Base-by-base conservation (phyloP, 2,113 vertebrate genomes). In the Neogobius melanostomus region DNA sequence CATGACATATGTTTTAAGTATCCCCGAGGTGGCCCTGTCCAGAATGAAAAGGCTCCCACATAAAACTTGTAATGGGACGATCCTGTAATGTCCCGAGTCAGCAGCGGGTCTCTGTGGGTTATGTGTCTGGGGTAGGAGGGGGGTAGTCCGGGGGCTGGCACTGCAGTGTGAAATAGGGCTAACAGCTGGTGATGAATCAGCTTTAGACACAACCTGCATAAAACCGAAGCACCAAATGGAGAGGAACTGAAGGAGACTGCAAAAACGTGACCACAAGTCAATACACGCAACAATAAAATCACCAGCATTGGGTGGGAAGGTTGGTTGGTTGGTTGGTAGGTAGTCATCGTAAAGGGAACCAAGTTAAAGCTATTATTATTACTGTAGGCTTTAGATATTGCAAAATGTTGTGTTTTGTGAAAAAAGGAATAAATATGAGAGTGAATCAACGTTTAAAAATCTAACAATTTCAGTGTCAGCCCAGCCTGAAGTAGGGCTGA, bases 181-280 rank as follows among this genome's bases (percentile, higher is more conserved):
- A 74, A 87, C 84, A 89, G 83, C 85, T 89, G 88, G 52, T 80
- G 87, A 90, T 87, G 80, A 87, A 87, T 80, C 86, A 84, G 82
- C 63, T 73, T 76, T 77, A 84, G 86, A 82, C 84, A 84, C 84
- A 79, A 74, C 74, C 88, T 90, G 86, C 88, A 88, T 89, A 89
- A 88, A 89, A 80, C 85, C 79, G 84, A 81, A 71, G 83, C 75
- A 78, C 82, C 91, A 92, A 92, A 92, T 91, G 91, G 91, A 81
- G 83, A 91, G 91, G 90, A 91, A 90, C 82, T 87, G 9, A 59
- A 1, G 42, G 85, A 91, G 91, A 91, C 90, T 49, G 77, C 79
- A 71, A 72, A 69, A 85, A 81, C 45, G 66, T 21, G 17, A 14
- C 12, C 66, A 72, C 1, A 7, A 77, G 68, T 44, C 44, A 53